Base-by-base conservation (phyloP, 2,888 invertebrate genomes). In the Plagodis pulveraria region DNA sequence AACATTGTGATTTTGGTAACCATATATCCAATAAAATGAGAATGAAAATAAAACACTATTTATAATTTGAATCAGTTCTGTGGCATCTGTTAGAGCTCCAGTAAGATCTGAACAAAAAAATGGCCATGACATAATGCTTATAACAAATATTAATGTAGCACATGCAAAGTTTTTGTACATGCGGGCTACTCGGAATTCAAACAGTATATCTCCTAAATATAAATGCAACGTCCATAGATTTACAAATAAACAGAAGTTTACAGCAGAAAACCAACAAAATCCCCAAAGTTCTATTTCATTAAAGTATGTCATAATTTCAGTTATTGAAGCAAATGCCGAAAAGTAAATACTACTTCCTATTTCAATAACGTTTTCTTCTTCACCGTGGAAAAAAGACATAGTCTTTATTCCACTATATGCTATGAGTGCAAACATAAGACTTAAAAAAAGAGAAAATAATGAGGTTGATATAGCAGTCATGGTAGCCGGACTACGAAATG, bases 351-450 rank as follows among this genome's bases (percentile, higher is more conserved):
- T 83, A 1, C 67, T 60, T 2, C 84, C 84, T 5, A 81, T 61
- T 80, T 90, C 90, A 45, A 89, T 70, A 7, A 89, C 73, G 55
- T 84, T 84, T 70, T 83, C 80, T 68, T 89, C 87, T 73, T 87
- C 84, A 0, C 89, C 89, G 51, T 91, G 91, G 64, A 80, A 90
- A 63, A 84, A 91, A 32, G 88, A 84, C 84, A 91, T 87, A 5
- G 83, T 82, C 76, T 86, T 87, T 11, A 90, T 79, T 10, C 87
- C 89, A 56, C 81, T 84, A 62, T 80, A 89, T 5, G 80, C 67
- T 56, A 89, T 81, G 11, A 89, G 72, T 32, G 81, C 71, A 8
- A 83, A 72, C 61, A 84, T 70, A 9, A 83, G 42, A 38, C 80
- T 73, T 34, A 81, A 54, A 58, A 83, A 80, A 44, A 80, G 53